phyloP scores from a whole-genome alignment of 2,113 vertebrate genomes.

The Pristiophorus japonicus region DNA sequence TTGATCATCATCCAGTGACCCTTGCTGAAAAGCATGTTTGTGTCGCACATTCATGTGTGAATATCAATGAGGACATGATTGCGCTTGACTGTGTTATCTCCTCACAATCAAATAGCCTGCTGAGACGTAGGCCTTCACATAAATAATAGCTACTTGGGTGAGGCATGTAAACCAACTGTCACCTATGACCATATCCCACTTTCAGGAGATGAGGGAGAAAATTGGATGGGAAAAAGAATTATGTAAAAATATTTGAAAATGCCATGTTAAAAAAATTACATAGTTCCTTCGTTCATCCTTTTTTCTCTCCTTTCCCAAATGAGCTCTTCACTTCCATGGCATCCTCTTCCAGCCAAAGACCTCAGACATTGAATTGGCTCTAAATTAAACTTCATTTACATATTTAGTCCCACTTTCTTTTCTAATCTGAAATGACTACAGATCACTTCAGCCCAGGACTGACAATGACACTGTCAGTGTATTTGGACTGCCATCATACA shows the following conservation, averaged over 20 bases:
- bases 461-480: background rate
- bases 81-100: background rate
- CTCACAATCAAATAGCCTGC: background rate
- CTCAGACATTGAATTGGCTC: background rate
- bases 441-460: background rate
- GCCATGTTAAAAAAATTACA: background rate
- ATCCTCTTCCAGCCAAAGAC: background rate
- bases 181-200: background rate
- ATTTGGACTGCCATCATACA: background rate
- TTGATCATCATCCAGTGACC: background rate
- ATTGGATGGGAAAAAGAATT: background rate
- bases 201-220: background rate
- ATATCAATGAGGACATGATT: background rate
- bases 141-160: background rate
- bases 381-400: background rate
- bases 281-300: background rate
- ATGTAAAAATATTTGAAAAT: background rate
- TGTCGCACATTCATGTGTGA: background rate
- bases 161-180: background rate
- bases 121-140: background rate
- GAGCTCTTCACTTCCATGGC: background rate
- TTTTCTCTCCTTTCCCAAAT: background rate
- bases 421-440: background rate
- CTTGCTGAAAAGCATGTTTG: background rate
- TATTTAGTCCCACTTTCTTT: slow-evolving; percentile 8